Conservation (phyloP, 2,888 invertebrate species). For the Neria commutata region DNA sequence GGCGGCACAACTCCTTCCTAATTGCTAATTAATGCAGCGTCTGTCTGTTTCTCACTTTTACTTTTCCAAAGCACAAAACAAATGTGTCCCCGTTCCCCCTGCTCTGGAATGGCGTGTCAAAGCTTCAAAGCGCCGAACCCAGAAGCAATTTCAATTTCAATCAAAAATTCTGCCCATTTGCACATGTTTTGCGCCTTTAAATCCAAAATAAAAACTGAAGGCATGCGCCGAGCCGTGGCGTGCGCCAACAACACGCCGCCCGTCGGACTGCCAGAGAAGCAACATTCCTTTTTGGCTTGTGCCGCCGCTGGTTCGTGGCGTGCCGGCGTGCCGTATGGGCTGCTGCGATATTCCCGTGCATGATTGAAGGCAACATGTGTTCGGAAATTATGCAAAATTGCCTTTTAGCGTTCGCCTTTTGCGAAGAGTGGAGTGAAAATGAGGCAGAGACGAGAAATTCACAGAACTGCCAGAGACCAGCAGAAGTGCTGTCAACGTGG, state of each 20-base stretch:
- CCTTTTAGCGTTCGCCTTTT: too few species aligned
- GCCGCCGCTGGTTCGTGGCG: not conserved
- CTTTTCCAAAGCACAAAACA: not conserved
- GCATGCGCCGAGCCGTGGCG: not conserved
- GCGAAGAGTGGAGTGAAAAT: too few species aligned
- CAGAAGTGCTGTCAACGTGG: too few species aligned
- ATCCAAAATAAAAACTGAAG: not conserved
- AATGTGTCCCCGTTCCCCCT: not conserved
- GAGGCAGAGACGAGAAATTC: too few species aligned
- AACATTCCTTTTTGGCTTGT: not conserved
- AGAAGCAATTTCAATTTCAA: slow-evolving; percentile 21
- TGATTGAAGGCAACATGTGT: slow-evolving; percentile 58
- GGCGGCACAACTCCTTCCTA: not conserved
- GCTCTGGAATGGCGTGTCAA: too few species aligned
- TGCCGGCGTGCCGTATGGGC: slow-evolving; percentile 20
- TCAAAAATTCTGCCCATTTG: slow-evolving; percentile 3
- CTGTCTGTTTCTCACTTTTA: not conserved
- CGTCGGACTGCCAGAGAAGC: not conserved
- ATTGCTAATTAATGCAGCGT: too few species aligned
- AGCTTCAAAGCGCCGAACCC: too few species aligned
- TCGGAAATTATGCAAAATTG: slow-evolving; percentile 55
- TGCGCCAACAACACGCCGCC: not conserved
- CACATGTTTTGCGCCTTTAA: not conserved
- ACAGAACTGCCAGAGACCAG: too few species aligned
- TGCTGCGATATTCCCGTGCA: slow-evolving; percentile 29